A percentile compares a stretch with the other conserved stretches of the same genome.
Evolutionary conservation across 2,888 invertebrate genomes (phyloP).

Genomic region (Candidula unifasciata): DNA sequence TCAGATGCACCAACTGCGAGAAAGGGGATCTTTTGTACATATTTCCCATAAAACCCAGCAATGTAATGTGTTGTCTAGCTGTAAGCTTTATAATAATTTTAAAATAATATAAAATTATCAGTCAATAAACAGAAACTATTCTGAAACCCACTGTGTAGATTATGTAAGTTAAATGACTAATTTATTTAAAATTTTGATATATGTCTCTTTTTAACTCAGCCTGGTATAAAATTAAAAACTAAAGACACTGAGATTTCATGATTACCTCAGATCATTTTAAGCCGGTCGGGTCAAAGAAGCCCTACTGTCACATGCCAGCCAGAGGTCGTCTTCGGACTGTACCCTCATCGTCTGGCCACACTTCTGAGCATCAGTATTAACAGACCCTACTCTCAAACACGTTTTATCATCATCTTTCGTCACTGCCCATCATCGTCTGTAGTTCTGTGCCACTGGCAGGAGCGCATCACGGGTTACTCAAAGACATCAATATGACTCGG

Average conservation of each 20-base stretch:
- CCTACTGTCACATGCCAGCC: conserved; percentile 42
- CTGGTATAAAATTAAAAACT: neutral
- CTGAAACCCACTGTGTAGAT: too few relatives aligned
- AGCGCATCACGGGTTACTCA: conserved; percentile 37
- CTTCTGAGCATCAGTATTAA: conserved; percentile 22
- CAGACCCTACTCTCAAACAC: neutral
- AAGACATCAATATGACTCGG: conserved; percentile 22
- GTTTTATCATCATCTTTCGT: neutral
- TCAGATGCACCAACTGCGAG: too few relatives aligned
- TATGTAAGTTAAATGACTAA: too few relatives aligned
- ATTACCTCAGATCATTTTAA: conserved; percentile 45
- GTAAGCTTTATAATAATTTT: too few relatives aligned
- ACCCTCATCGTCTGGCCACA: conserved; percentile 44
- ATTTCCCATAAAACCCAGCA: too few relatives aligned
- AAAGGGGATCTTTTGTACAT: too few relatives aligned
- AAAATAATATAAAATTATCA: too few relatives aligned
- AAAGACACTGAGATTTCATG: conserved; percentile 32
- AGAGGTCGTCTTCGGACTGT: conserved; percentile 23
- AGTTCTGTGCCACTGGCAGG: conserved; percentile 1
- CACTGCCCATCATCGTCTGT: neutral
- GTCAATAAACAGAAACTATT: too few relatives aligned
- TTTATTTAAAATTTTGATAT: too few relatives aligned
- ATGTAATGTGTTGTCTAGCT: too few relatives aligned
- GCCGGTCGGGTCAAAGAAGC: conserved; percentile 35
- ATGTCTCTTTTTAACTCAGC: too few relatives aligned